Evolutionary conservation across 2,113 vertebrate genomes (phyloP).

Genomic region (Larimichthys crocea): DNA sequence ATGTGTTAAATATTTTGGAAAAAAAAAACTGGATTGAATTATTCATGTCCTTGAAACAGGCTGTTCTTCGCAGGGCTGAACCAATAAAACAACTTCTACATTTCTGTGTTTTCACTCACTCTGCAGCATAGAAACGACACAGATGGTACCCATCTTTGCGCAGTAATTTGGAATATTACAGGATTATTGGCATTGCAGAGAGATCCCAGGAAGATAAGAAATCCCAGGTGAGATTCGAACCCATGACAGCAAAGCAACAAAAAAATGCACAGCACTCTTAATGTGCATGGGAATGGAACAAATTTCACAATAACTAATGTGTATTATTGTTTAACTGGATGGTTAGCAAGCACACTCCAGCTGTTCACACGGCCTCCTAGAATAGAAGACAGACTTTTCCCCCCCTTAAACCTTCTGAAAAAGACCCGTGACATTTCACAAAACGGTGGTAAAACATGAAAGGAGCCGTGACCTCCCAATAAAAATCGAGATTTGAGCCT

Average conservation of each 20-base stretch:
- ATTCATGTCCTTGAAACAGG: conserved; percentile 17
- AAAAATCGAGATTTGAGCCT: conserved; percentile 22
- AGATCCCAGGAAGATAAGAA: background rate
- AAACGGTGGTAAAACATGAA: conserved; percentile 48
- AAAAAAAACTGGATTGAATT: conserved; percentile 25
- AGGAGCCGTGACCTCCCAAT: conserved; percentile 36
- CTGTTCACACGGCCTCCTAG: conserved; percentile 46
- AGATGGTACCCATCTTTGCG: conserved; percentile 6
- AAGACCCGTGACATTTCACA: background rate
- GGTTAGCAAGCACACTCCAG: background rate
- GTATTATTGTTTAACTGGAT: conserved; percentile 47
- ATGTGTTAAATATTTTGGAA: conserved; percentile 2
- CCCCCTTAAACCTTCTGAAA: conserved; percentile 3
- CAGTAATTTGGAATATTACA: background rate
- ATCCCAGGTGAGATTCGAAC: background rate
- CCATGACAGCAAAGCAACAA: background rate
- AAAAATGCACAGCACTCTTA: background rate
- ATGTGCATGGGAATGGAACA: background rate
- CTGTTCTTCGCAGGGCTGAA: conserved; percentile 41
- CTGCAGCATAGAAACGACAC: conserved; percentile 11
- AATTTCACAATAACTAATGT: conserved; percentile 28
- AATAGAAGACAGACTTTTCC: background rate
- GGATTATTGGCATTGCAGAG: background rate
- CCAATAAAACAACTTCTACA: conserved; percentile 61
- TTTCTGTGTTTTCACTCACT: conserved; percentile 48